Conservation (phyloP, 2,888 invertebrate genomes). For the Timandra comae region DNA sequence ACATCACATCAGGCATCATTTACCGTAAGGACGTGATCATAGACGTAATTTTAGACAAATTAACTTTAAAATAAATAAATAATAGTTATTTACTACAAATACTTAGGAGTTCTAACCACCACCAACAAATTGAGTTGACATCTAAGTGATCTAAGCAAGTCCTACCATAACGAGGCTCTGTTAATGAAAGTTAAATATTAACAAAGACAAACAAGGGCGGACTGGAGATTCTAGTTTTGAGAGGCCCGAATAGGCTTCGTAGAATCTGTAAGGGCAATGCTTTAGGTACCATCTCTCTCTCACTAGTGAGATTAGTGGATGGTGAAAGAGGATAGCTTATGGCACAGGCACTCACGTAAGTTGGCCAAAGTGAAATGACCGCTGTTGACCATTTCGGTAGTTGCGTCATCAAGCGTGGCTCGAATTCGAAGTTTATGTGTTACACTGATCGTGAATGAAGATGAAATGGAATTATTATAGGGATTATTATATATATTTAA, state of each 20-base stretch:
- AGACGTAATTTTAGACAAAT: too few relatives aligned
- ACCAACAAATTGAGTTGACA: too few relatives aligned
- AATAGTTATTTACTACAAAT: too few relatives aligned
- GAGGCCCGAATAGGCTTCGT: constrained; percentile 39
- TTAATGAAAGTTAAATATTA: constrained; percentile 15
- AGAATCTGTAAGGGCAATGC: constrained; percentile 34
- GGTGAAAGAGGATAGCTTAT: constrained; percentile 41
- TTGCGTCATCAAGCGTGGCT: constrained; percentile 64
- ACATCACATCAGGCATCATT: too few relatives aligned
- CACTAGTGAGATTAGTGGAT: constrained; percentile 19
- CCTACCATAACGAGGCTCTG: neutral
- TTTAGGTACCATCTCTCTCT: constrained; percentile 33
- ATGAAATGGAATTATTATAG: constrained; percentile 17
- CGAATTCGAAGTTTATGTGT: constrained; percentile 45
- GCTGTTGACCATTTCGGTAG: constrained; percentile 66
- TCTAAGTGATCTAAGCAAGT: constrained; percentile 1
- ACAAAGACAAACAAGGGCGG: constrained; percentile 12
- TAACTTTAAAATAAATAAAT: too few relatives aligned
- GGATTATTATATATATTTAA: too few relatives aligned
- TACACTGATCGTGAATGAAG: constrained; percentile 36
- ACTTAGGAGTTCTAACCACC: too few relatives aligned
- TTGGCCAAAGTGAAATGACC: constrained; percentile 77
- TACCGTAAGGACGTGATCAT: too few relatives aligned
- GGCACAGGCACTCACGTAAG: constrained; percentile 54
- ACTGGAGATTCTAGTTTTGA: constrained; percentile 35